Base-by-base conservation (phyloP, 2,888 invertebrate species). In the Cheiracanthium punctorium region DNA sequence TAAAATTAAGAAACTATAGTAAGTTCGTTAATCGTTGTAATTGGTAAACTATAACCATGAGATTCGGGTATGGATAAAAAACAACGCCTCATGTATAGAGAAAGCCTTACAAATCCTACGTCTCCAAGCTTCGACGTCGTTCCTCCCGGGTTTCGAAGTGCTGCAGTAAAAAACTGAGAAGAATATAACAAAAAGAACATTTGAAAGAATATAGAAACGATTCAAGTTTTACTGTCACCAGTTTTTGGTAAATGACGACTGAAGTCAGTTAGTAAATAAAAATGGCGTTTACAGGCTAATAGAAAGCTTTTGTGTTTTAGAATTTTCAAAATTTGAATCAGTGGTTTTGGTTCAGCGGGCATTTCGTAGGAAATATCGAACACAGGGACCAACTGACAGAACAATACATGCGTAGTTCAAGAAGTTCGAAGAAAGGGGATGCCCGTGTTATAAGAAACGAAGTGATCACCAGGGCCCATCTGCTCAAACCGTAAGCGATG, bases 351-450 rank as follows among this genome's bases (percentile, higher is more conserved):
- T 52, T 20, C 24, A 52, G 52, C 17, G 52, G 52, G 52, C 52
- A 52, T 52, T 1, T 52, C n/a, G 17, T 52, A 52, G 5, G 5
- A 52, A 52, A 52, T 52, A 52, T 4, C 5, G 24, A 52, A 17
- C 12, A 0, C n/a, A 52, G 52, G 5, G 52, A 1, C 52, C 52
- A 17, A 52, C n/a, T 52, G n/a, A 67, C 58, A n/a, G 28, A 0
- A 67, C 17, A 28, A 67, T 67, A 24, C 67, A 30, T 0, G 12
- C 17, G 67, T 67, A 17, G 67, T 67, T 24, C 32, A 10, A 30
- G 17, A 32, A 70, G 70, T 70, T 70, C 33, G 72, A 84, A 52
- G 71, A 80, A 48, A 74, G 52, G 1, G 48, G 24, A 24, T 84
- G 79, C 70, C n/a, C 58, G 4, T 43, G 24, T 17, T 28, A 79